phyloP scores from a whole-genome alignment of 1,140 invertebrate species.

The Drosophila bifasciata region DNA sequence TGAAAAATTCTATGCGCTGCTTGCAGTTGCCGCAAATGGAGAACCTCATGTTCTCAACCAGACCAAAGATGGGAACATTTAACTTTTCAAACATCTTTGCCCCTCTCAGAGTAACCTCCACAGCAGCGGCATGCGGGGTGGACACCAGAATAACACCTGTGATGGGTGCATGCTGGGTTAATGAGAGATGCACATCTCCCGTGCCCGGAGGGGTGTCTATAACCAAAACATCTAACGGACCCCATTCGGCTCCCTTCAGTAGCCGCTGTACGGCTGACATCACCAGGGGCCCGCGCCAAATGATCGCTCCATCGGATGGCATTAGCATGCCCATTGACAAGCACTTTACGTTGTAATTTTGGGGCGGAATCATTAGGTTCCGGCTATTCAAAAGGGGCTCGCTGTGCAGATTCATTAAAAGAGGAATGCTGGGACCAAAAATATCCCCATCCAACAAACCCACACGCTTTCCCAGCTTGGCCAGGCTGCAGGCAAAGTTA shows the following conservation, averaged over 20 bases:
- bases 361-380: conserved; percentile 92
- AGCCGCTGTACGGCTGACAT: conserved; percentile 96
- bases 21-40: conserved; percentile 90
- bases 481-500: conserved; percentile 90
- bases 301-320: conserved; percentile 90
- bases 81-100: conserved; percentile 92
- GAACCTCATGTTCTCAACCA: conserved; percentile 94
- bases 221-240: conserved; percentile 91
- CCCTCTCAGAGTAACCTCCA: conserved; percentile 92
- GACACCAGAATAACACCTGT: conserved; percentile 92
- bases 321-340: conserved; percentile 97
- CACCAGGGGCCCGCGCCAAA: conserved; percentile 96
- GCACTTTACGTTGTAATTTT: conserved; percentile 96
- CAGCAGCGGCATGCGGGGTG: conserved; percentile 92
- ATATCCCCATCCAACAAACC: conserved; percentile 95
- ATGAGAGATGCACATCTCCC: conserved; percentile 94
- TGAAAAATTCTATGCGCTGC: conserved; percentile 87
- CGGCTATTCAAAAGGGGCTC: conserved; percentile 90
- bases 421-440: conserved; percentile 94
- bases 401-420: conserved; percentile 95
- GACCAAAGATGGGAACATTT: conserved; percentile 91
- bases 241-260: conserved; percentile 92
- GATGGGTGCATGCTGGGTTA: conserved; percentile 94
- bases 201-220: conserved; percentile 96
- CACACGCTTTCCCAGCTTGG: conserved; percentile 86